A percentile compares a stretch with the other conserved stretches of the same genome.
Conservation (phyloP, 2,113 vertebrate genomes). For the Alaudala cheleensis region DNA sequence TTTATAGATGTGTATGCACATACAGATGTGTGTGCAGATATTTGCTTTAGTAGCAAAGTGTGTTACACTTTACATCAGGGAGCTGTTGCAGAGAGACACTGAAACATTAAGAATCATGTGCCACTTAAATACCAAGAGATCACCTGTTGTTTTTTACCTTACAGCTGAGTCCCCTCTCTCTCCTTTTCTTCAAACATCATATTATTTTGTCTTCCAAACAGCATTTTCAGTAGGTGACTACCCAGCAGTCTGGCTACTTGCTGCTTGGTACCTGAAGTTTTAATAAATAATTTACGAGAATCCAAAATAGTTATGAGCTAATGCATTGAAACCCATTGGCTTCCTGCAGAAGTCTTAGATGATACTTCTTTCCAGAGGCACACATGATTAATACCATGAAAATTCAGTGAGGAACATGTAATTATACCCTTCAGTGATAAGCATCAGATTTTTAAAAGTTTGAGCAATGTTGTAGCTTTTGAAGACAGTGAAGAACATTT, state of each 20-base stretch:
- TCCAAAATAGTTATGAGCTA: background rate
- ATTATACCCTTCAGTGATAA: background rate
- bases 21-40: background rate
- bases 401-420: background rate
- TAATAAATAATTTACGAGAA: constrained; percentile 29
- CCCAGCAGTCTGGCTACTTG: background rate
- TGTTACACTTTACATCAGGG: background rate
- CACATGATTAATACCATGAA: background rate
- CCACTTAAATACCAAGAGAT: background rate
- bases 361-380: background rate
- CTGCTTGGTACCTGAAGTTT: background rate
- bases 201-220: constrained; percentile 23
- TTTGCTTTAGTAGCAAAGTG: background rate
- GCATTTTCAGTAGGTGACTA: background rate
- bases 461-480: background rate
- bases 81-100: background rate
- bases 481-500: background rate
- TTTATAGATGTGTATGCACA: background rate
- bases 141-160: background rate
- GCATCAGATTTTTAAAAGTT: background rate
- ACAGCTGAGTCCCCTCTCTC: background rate
- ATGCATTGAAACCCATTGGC: background rate
- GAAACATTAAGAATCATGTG: background rate
- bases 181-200: background rate
- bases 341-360: background rate